Evolutionary conservation across 2,113 vertebrate species (phyloP).

Genomic region (Petaurus breviceps): DNA sequence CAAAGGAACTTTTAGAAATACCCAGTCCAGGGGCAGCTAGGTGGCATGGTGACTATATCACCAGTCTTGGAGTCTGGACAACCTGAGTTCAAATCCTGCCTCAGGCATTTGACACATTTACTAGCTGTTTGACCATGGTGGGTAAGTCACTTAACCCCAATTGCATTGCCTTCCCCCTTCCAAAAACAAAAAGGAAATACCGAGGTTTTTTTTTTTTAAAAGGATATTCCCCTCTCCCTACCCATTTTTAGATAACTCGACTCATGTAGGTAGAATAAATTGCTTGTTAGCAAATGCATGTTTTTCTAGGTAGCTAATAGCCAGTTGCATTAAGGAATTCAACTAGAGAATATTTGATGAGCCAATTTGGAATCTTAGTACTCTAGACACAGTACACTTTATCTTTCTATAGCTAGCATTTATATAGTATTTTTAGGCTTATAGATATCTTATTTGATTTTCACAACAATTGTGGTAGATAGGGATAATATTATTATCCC

Average conservation of each 20-base stretch:
- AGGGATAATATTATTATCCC: neutral
- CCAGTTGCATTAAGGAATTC: neutral
- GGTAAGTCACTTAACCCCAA: too few relatives aligned
- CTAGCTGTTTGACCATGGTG: too few relatives aligned
- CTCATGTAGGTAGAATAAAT: neutral
- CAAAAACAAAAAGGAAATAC: too few relatives aligned
- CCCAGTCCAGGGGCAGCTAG: neutral
- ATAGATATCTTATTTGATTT: neutral
- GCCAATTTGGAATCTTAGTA: neutral
- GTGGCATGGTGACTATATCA: too few relatives aligned
- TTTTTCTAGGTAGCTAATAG: neutral
- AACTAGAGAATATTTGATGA: neutral
- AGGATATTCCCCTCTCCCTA: too few relatives aligned
- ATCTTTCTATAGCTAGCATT: neutral
- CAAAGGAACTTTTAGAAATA: neutral
- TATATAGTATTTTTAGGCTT: neutral
- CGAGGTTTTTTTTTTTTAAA: too few relatives aligned
- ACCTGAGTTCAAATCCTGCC: too few relatives aligned
- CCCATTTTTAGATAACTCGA: neutral
- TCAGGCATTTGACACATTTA: too few relatives aligned
- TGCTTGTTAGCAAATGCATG: neutral
- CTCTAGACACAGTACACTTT: conserved; percentile 24
- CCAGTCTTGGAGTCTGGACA: too few relatives aligned
- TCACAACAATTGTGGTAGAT: neutral
- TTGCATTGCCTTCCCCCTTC: too few relatives aligned